Percentiles rank a stretch among this genome's conserved stretches.
These are phyloP conservation scores for Yponomeuta evonymella DNA, from an alignment of 2,888 invertebrate genomes.

Conservation along the genomic window DNA sequence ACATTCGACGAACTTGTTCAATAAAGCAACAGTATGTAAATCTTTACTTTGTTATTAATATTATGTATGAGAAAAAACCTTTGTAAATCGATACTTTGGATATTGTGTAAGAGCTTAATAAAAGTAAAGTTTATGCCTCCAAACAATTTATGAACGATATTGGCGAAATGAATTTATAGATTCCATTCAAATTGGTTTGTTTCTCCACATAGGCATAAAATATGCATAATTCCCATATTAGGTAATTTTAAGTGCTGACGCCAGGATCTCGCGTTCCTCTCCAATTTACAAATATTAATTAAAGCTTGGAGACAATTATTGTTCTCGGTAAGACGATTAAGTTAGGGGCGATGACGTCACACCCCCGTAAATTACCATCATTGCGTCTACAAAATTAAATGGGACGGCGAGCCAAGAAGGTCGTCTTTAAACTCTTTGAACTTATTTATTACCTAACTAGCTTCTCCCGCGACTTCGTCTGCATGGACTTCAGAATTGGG, in stretches of 20 bases:
- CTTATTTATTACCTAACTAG: neutral
- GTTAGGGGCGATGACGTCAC: constrained; percentile 40
- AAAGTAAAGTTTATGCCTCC: no score
- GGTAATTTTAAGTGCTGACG: neutral
- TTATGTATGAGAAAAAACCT: constrained; percentile 46
- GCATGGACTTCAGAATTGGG: no score
- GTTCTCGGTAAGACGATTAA: constrained; percentile 34
- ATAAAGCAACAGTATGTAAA: constrained; percentile 59
- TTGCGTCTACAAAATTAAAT: constrained; percentile 24
- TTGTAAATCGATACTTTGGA: constrained; percentile 25
- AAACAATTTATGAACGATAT: no score
- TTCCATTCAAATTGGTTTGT: no score
- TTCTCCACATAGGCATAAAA: no score
- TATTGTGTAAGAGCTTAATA: neutral
- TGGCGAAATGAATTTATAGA: no score
- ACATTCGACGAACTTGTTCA: constrained; percentile 62
- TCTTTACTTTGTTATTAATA: constrained; percentile 47
- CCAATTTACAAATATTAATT: constrained; percentile 4
- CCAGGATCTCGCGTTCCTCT: neutral
- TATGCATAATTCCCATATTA: no score
- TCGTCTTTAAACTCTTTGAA: neutral
- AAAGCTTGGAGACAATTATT: constrained; percentile 28
- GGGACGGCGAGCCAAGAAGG: neutral
- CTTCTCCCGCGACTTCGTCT: no score
- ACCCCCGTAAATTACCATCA: constrained; percentile 51